Conservation (phyloP, 2,113 vertebrate genomes). For the Heterotilapia buettikoferi region DNA sequence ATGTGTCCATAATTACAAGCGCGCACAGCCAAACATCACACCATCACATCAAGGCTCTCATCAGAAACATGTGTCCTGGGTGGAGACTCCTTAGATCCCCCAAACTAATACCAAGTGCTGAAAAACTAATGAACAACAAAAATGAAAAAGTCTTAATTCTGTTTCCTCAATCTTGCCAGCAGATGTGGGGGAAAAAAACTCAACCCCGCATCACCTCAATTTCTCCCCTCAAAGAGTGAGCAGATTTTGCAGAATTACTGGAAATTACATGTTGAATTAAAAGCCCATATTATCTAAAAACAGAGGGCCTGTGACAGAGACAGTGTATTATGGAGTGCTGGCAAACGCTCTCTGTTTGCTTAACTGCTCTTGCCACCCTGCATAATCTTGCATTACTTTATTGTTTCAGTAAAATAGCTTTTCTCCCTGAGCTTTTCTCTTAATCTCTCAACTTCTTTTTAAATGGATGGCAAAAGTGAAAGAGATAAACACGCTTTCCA, state of each 20-base stretch:
- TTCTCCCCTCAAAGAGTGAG: slow-evolving; percentile 42
- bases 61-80: slow-evolving; percentile 34
- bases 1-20: slow-evolving; percentile 11
- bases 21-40: slow-evolving; percentile 2
- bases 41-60: slow-evolving; percentile 12
- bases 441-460: slow-evolving; percentile 46
- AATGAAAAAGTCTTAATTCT: slow-evolving; percentile 18
- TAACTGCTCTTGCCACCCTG: slow-evolving; percentile 35
- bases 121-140: slow-evolving; percentile 26
- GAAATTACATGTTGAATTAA: slow-evolving; percentile 59
- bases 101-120: slow-evolving; percentile 10
- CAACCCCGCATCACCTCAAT: slow-evolving; percentile 52
- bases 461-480: slow-evolving; percentile 42
- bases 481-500: slow-evolving; percentile 50
- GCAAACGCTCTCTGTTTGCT: slow-evolving; percentile 32
- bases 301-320: slow-evolving; percentile 33
- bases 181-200: slow-evolving; percentile 19
- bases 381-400: slow-evolving; percentile 42
- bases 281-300: slow-evolving; percentile 55
- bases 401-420: slow-evolving; percentile 52
- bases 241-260: slow-evolving; percentile 49
- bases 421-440: not conserved
- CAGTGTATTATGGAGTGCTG: slow-evolving; percentile 11
- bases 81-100: not conserved
- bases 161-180: slow-evolving; percentile 24